Conservation (phyloP, 1,140 invertebrate genomes). For the Bombyx mandarina region DNA sequence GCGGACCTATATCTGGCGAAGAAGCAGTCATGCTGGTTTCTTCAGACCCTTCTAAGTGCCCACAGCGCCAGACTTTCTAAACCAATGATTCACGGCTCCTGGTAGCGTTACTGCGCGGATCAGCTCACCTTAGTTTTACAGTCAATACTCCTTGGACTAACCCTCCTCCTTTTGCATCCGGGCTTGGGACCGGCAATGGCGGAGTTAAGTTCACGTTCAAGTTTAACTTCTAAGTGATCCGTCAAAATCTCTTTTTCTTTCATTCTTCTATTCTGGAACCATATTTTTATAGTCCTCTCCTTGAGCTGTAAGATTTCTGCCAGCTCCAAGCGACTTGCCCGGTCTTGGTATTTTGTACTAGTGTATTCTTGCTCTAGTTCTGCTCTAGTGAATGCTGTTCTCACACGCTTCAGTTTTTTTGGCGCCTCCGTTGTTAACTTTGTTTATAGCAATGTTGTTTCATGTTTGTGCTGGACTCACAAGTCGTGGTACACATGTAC, state of each 20-base stretch:
- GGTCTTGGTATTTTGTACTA: slow-evolving; percentile 94
- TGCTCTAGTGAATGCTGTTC: slow-evolving; percentile 94
- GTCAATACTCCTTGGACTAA: no score
- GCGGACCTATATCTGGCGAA: no score
- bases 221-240: slow-evolving; percentile 73
- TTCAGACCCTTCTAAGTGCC: not conserved
- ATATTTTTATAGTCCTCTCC: no score
- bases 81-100: slow-evolving; percentile 96
- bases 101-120: slow-evolving; percentile 86
- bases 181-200: no score
- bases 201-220: slow-evolving; percentile 85
- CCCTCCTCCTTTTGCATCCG: no score
- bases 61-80: slow-evolving; percentile 81
- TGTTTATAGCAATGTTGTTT: not conserved
- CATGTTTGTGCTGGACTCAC: no score
- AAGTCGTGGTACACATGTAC: no score
- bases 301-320: no score
- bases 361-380: slow-evolving; percentile 97
- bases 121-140: no score
- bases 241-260: slow-evolving; percentile 61
- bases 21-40: no score
- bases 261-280: slow-evolving; percentile 79
- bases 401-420: slow-evolving; percentile 76
- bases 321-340: slow-evolving; percentile 42
- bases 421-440: slow-evolving; percentile 8